Evolutionary conservation across 2,797 vertebrate genomes (phyloP), one percentile per base, ranked within the genome.

Genomic region (Simalia tracyae): DNA sequence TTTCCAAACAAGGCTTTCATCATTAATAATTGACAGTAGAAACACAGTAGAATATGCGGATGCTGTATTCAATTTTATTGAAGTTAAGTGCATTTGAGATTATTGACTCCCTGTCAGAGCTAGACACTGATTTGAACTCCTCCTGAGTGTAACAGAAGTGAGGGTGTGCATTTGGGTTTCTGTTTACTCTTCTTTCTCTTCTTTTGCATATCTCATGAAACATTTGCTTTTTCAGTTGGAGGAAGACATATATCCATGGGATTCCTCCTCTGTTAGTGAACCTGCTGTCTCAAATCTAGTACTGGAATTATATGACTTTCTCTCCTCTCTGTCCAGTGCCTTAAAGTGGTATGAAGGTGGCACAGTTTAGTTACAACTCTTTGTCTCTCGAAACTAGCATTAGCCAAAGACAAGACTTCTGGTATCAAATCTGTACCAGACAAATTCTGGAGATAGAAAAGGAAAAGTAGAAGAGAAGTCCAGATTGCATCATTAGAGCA

Each of bases 11-110:
- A 22, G 56, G 46, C 4, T 63, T 50, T 90, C 42, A 1, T 0
- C 42, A 89, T 92, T 89, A 93, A 3, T 12, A 66, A 0, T 93
- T 93, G 93, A 88, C 14, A 94, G 0, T 0, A 12, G 26, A 24
- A 88, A 14, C 90, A 87, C 88, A 1, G 19, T 9, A 91, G 28
- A 42, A 68, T 93, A 85, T 7, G 10, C 0, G 10, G 89, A 93
- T 14, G 56, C 26, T 46, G 66, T 91, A 87, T n/a, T 9, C 68
- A 90, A 0, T 31, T 84, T 88, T 89, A 84, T 92, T 84, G 76
- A 81, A 54, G n/a, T 26, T 66, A 50, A 10, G 24, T 4, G 28
- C 3, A 24, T 89, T 59, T 86, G 36, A 63, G 22, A 81, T 60
- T 46, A 84, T 66, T 61, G 36, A 87, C 36, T 46, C n/a, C 17